These are phyloP conservation scores for Drosophila equinoxialis DNA, from an alignment of 1,140 invertebrate genomes.

Conservation along the genomic window DNA sequence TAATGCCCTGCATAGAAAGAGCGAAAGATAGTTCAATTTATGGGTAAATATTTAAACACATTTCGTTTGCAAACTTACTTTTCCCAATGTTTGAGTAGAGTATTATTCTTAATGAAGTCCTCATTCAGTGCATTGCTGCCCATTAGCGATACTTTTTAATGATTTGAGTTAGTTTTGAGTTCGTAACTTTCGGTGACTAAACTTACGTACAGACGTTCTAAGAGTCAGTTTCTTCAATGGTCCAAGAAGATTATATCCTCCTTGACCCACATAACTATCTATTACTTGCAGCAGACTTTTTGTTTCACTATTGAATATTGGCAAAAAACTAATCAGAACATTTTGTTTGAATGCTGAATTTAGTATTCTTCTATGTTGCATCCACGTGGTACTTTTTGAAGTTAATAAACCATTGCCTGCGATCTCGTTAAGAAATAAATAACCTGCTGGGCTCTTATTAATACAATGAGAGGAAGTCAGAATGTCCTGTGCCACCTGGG, in stretches of 20 bases:
- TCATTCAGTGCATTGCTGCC: conserved; percentile 38
- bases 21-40: neutral
- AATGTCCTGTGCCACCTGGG: no score
- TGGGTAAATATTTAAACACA: neutral
- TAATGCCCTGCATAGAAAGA: neutral
- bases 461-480: no score
- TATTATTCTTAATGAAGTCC: conserved; percentile 14
- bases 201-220: conserved; percentile 46
- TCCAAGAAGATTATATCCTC: conserved; percentile 27
- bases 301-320: conserved; percentile 57
- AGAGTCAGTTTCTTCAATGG: conserved; percentile 49
- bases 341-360: conserved; percentile 54
- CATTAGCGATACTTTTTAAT: conserved; percentile 55
- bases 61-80: conserved; percentile 22
- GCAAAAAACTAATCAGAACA: conserved; percentile 57
- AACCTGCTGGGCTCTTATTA: no score
- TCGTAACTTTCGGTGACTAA: neutral
- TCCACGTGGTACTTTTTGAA: no score
- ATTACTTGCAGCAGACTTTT: conserved; percentile 33
- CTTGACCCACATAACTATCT: conserved; percentile 28
- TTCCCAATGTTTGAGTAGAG: conserved; percentile 33
- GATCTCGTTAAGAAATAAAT: no score
- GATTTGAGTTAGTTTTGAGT: neutral
- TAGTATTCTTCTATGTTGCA: no score
- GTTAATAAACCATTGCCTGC: no score